Conservation (phyloP, 2,797 vertebrate genomes). For the Sibirionetta formosa region DNA sequence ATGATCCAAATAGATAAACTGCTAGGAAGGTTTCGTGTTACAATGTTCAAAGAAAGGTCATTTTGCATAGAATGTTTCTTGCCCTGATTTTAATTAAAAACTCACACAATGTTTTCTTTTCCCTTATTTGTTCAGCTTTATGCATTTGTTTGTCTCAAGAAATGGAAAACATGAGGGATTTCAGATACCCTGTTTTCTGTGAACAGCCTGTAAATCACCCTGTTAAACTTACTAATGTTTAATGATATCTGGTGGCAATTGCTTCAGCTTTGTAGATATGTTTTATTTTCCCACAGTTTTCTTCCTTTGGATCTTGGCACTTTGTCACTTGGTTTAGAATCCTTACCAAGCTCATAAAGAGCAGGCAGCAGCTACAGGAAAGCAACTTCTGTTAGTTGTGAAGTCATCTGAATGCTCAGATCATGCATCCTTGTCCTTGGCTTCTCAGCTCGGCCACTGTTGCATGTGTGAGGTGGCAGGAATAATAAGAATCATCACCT, state of each 20-base stretch:
- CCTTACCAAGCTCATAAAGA: not conserved
- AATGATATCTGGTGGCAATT: not conserved
- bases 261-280: not conserved
- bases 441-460: not conserved
- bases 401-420: not conserved
- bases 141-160: not conserved
- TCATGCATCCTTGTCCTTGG: not conserved
- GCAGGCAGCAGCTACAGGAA: not conserved
- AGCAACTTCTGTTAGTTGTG: not conserved
- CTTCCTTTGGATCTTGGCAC: not conserved
- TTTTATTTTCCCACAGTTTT: not conserved
- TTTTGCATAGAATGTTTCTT: not conserved
- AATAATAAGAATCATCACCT: accelerated
- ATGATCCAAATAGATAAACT: accelerated
- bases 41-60: not conserved
- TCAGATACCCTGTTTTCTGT: not conserved
- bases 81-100: not conserved
- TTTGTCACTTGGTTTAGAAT: not conserved
- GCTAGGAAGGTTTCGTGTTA: not conserved
- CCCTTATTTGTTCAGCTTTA: not conserved
- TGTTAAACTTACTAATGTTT: not conserved
- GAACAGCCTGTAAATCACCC: not conserved
- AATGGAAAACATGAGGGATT: not conserved
- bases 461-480: not conserved
- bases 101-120: not conserved